phyloP scores from a whole-genome alignment of 2,113 vertebrate genomes.

The Oreocharis arfaki region DNA sequence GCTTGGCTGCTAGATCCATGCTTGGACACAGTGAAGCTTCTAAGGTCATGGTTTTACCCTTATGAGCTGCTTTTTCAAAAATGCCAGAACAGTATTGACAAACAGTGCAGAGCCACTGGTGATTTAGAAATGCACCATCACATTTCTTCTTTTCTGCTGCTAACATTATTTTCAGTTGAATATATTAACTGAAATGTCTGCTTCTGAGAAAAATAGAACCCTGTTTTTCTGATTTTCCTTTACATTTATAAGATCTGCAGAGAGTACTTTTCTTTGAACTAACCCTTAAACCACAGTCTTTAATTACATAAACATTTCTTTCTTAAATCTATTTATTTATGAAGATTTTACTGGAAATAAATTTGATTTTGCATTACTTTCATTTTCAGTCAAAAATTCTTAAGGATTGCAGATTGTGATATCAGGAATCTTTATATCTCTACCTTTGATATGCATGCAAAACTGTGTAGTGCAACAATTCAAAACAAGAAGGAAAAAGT shows the following conservation, averaged over 20 bases:
- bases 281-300: not conserved
- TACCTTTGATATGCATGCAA: not conserved
- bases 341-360: not conserved
- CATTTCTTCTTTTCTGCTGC: not conserved
- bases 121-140: not conserved
- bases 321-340: not conserved
- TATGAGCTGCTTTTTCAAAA: not conserved
- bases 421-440: not conserved
- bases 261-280: not conserved
- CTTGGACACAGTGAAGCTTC: not conserved
- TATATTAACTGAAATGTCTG: not conserved
- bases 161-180: not conserved
- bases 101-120: not conserved
- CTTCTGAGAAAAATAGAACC: not conserved
- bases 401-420: not conserved
- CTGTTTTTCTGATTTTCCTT: not conserved
- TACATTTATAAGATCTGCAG: not conserved
- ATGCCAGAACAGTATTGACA: not conserved
- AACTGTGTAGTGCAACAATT: not conserved
- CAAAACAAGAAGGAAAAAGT: not conserved
- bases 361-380: not conserved
- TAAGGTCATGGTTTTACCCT: not conserved
- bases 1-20: not conserved
- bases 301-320: not conserved
- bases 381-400: not conserved